Percentiles rank a stretch among this genome's conserved stretches.
Evolutionary conservation across 2,888 invertebrate genomes (phyloP).

Genomic region (Hololepta plana): DNA sequence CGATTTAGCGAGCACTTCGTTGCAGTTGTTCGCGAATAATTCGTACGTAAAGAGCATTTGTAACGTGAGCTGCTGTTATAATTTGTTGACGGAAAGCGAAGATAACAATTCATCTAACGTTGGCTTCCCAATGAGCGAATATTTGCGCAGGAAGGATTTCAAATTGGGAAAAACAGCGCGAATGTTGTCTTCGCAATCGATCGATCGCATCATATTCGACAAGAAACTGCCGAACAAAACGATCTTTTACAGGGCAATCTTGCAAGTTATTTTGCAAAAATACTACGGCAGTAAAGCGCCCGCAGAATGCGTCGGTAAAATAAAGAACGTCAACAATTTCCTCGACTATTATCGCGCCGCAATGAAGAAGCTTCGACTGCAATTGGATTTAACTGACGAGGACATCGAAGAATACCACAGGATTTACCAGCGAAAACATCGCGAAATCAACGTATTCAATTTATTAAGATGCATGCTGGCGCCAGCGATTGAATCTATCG

Average conservation of each 20-base stretch:
- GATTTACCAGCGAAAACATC: conserved; percentile 27
- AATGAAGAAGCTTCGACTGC: conserved; percentile 38
- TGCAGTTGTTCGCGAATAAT: conserved; percentile 46
- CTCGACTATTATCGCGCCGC: conserved; percentile 51
- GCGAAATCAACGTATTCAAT: conserved; percentile 56
- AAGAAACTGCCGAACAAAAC: conserved; percentile 41
- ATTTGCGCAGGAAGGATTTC: conserved; percentile 31
- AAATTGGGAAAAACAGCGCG: conserved; percentile 56
- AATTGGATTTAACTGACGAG: conserved; percentile 28
- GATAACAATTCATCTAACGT: conserved; percentile 11
- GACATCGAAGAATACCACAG: conserved; percentile 27
- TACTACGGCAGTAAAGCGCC: conserved; percentile 24
- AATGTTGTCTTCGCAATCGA: conserved; percentile 71
- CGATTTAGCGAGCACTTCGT: conserved; percentile 52
- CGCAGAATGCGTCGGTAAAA: conserved; percentile 37
- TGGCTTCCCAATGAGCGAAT: conserved; percentile 52
- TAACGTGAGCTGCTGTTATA: conserved; percentile 83
- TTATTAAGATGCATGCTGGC: conserved; percentile 58
- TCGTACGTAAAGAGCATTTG: conserved; percentile 40
- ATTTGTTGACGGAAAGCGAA: conserved; percentile 48
- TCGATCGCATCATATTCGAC: conserved; percentile 43
- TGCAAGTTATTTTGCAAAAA: conserved; percentile 42
- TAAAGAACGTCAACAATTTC: conserved; percentile 34
- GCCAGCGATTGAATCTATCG: conserved; percentile 62
- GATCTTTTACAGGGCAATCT: conserved; percentile 57